phyloP scores from a whole-genome alignment of 1,140 invertebrate genomes.

The Phthorimaea operculella region DNA sequence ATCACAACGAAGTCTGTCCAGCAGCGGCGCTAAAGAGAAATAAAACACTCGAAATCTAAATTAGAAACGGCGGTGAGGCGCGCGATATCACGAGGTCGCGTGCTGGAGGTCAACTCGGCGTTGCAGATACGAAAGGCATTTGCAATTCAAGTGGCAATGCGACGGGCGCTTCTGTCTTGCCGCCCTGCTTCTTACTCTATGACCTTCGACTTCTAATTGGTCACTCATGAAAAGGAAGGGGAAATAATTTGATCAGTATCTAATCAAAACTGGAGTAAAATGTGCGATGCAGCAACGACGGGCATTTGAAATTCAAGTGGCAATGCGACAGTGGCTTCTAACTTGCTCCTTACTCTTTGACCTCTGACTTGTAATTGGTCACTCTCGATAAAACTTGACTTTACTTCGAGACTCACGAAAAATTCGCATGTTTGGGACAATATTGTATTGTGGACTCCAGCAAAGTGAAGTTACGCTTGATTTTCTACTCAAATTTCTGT shows the following conservation, averaged over 20 bases:
- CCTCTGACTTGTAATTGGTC: no score
- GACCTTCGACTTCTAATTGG: slow-evolving; percentile 34
- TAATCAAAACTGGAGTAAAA: slow-evolving; percentile 29
- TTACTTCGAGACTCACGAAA: no score
- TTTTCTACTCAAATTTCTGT: no score
- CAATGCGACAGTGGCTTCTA: slow-evolving; percentile 33
- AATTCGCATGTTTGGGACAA: no score
- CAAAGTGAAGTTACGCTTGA: no score
- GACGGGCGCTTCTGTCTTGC: slow-evolving; percentile 33
- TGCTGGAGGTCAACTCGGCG: slow-evolving; percentile 40
- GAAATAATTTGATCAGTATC: no score
- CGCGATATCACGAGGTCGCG: slow-evolving; percentile 42
- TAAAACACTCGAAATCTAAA: slow-evolving; percentile 17
- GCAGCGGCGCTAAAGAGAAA: neutral
- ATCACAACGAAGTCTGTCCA: neutral
- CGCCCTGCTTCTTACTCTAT: slow-evolving; percentile 17
- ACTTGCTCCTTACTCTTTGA: slow-evolving; percentile 9
- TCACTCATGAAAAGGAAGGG: neutral
- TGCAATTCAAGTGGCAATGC: slow-evolving; percentile 52
- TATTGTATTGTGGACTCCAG: no score
- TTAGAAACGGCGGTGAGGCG: slow-evolving; percentile 20
- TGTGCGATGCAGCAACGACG: slow-evolving; percentile 31
- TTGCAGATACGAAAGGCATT: slow-evolving; percentile 40
- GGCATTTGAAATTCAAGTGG: slow-evolving; percentile 53
- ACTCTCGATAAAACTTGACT: no score